These are phyloP conservation scores for Archips crataeganus DNA, from an alignment of 2,888 invertebrate species.

Conservation along the genomic window DNA sequence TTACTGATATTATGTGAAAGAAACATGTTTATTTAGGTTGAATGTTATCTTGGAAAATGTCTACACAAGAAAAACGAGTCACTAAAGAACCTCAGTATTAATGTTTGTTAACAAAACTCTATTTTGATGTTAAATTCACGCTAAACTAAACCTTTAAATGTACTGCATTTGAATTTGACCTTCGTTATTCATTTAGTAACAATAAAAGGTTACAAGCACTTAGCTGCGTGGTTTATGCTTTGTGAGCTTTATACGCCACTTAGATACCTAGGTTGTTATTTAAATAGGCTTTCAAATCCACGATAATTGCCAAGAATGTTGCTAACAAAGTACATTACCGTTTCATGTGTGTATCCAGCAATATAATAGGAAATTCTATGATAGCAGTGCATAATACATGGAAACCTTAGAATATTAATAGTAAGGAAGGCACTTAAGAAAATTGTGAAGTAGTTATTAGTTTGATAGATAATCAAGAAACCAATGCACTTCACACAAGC, in stretches of 20 bases:
- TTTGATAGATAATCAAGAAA: neutral
- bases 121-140: constrained; percentile 6
- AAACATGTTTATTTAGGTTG: constrained; percentile 6
- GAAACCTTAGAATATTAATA: neutral
- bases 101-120: neutral
- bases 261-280: constrained; percentile 5
- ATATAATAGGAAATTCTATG: neutral
- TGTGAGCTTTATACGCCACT: constrained; percentile 26
- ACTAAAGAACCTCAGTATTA: neutral
- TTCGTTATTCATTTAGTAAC: constrained; percentile 36
- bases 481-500: neutral
- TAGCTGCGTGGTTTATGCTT: constrained; percentile 12
- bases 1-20: constrained; percentile 19
- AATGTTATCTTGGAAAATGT: neutral
- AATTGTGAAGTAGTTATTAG: neutral
- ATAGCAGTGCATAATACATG: neutral
- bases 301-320: neutral
- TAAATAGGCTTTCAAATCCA: neutral
- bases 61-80: neutral
- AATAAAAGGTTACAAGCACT: constrained; percentile 32
- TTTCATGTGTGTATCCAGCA: neutral
- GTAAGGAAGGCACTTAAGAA: neutral
- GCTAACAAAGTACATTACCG: neutral
- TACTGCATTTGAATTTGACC: constrained; percentile 36
- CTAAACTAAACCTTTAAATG: constrained; percentile 29